Conservation (phyloP, 2,888 invertebrate species). For the Microctonus aethiopoides region DNA sequence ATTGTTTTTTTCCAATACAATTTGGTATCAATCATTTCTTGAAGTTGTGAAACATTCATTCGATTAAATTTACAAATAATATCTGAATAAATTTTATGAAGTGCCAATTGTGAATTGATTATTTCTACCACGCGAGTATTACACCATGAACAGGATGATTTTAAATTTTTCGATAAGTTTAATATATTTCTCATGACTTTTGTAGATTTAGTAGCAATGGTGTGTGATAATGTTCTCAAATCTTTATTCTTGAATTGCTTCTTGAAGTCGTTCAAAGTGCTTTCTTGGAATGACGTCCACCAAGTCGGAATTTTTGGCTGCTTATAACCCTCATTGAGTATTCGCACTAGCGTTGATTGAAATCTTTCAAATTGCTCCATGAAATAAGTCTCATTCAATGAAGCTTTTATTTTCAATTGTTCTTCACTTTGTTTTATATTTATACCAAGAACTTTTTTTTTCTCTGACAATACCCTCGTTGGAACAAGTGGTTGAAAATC, state of each 20-base stretch:
- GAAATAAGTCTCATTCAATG: constrained; percentile 47
- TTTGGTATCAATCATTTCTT: constrained; percentile 66
- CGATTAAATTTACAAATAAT: constrained; percentile 68
- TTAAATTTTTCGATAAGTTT: constrained; percentile 43
- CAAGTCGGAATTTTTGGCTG: constrained; percentile 52
- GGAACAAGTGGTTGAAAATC: constrained; percentile 49
- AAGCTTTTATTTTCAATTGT: constrained; percentile 1
- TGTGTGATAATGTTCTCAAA: constrained; percentile 45
- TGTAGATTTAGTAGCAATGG: constrained; percentile 46
- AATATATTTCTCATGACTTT: constrained; percentile 44
- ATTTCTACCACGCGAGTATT: constrained; percentile 70
- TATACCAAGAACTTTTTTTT: constrained; percentile 29
- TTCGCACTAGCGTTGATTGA: constrained; percentile 45
- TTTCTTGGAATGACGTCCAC: constrained; percentile 58
- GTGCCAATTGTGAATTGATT: constrained; percentile 70
- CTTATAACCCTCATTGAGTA: constrained; percentile 45
- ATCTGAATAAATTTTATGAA: constrained; percentile 70
- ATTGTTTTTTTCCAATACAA: constrained; percentile 73
- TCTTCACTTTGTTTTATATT: constrained; percentile 13
- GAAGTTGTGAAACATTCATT: constrained; percentile 66
- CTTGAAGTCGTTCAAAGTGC: constrained; percentile 52
- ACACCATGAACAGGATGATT: constrained; percentile 68
- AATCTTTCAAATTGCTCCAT: constrained; percentile 46
- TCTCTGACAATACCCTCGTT: constrained; percentile 39
- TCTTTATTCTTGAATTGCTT: constrained; percentile 52